These are phyloP conservation scores for Drosophila pruinosa DNA, from an alignment of 1,140 invertebrate species.

Conservation along the genomic window DNA sequence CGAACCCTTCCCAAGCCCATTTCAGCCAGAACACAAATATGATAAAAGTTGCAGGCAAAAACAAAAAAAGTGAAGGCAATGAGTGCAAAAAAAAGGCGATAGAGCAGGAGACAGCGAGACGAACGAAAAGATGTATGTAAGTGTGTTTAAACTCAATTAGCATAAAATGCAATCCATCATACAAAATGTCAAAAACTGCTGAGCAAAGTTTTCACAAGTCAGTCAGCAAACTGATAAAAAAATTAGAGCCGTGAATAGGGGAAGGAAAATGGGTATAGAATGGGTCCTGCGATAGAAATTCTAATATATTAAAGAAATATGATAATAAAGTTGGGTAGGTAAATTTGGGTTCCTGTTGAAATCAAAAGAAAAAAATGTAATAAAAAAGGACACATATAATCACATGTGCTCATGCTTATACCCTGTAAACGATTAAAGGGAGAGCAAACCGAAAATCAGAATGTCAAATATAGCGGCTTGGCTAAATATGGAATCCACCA, in stretches of 20 bases:
- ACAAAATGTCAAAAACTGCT: constrained; percentile 80
- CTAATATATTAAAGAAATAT: constrained; percentile 79
- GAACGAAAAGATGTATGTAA: constrained; percentile 14
- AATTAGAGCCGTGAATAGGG: constrained; percentile 31
- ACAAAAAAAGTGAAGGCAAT: constrained; percentile 1
- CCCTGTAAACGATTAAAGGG: background rate
- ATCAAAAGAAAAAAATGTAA: constrained; percentile 49
- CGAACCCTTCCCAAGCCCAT: constrained; percentile 5
- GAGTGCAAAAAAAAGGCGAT: constrained; percentile 27
- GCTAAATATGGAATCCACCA: no score
- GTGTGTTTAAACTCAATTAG: constrained; percentile 79
- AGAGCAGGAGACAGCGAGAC: background rate
- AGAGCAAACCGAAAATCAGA: no score
- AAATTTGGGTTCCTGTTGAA: constrained; percentile 14
- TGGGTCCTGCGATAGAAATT: constrained; percentile 44
- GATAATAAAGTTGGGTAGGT: constrained; percentile 59
- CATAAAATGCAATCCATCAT: constrained; percentile 81
- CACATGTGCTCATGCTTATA: background rate
- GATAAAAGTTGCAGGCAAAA: constrained; percentile 49
- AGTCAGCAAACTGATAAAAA: constrained; percentile 56
- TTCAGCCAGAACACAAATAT: constrained; percentile 40
- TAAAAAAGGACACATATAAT: constrained; percentile 36
- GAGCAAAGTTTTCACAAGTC: constrained; percentile 79
- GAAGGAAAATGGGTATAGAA: constrained; percentile 26
- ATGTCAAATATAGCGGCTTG: no score